These are phyloP conservation scores for Diaphora mendica DNA, from an alignment of 2,888 invertebrate species.

Conservation along the genomic window DNA sequence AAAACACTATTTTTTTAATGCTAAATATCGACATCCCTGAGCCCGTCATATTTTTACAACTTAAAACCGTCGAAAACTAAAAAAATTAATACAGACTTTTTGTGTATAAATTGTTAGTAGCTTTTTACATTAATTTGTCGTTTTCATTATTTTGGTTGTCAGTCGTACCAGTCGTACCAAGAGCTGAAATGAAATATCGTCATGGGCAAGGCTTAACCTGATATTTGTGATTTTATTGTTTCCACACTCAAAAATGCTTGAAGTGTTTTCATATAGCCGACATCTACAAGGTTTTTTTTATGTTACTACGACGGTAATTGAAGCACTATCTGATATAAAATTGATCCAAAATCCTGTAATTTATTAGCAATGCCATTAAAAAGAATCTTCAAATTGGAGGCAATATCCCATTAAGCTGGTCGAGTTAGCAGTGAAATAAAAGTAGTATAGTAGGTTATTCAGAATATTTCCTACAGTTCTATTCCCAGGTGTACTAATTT, in stretches of 20 bases:
- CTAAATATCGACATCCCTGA: slow-evolving; percentile 31
- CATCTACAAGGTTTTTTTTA: no score
- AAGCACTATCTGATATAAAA: no score
- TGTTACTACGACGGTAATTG: not conserved
- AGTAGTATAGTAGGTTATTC: not conserved
- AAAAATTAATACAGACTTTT: slow-evolving; percentile 43
- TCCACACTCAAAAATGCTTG: not conserved
- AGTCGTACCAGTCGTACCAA: not conserved
- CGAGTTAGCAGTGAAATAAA: not conserved
- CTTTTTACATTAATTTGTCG: slow-evolving; percentile 23
- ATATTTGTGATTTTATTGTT: slow-evolving; percentile 4
- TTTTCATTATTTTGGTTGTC: not conserved
- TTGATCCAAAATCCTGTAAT: not conserved
- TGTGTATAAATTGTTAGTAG: slow-evolving; percentile 28
- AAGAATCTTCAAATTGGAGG: no score
- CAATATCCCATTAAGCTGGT: no score
- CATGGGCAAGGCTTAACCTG: not conserved
- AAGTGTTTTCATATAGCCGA: not conserved
- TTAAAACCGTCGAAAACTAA: slow-evolving; percentile 52
- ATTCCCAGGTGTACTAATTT: no score
- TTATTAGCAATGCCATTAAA: not conserved
- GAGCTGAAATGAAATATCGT: not conserved
- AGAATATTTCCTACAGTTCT: no score
- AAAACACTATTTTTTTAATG: slow-evolving; percentile 18
- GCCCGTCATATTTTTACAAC: slow-evolving; percentile 61